A percentile compares a stretch with the other conserved stretches of the same genome.
Evolutionary conservation across 2,888 invertebrate genomes (phyloP).

Genomic region (Drosophila flavopinicola): DNA sequence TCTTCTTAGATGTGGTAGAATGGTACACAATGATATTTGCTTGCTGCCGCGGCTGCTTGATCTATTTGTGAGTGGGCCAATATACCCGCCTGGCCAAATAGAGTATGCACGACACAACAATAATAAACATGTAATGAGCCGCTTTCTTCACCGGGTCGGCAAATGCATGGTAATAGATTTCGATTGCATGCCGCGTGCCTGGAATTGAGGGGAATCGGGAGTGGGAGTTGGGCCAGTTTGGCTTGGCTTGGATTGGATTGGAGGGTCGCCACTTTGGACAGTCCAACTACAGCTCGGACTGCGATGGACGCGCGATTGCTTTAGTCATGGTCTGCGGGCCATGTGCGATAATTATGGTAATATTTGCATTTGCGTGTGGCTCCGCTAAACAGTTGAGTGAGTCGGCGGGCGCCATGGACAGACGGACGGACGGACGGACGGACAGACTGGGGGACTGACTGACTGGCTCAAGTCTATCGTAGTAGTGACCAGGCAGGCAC

Average conservation of each 20-base stretch:
- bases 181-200: constrained; percentile 74
- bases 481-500: constrained; percentile 4
- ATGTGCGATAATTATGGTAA: constrained; percentile 79
- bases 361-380: constrained; percentile 80
- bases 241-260: constrained; percentile 1
- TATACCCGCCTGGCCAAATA: not conserved
- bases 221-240: not conserved
- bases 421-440: too few relatives aligned
- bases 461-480: constrained; percentile 5
- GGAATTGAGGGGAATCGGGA: constrained; percentile 2
- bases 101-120: constrained; percentile 46
- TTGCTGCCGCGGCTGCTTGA: too few relatives aligned
- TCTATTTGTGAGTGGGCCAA: not conserved
- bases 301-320: constrained; percentile 71
- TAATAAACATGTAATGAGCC: constrained; percentile 76
- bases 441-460: constrained; percentile 9
- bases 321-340: constrained; percentile 76
- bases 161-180: constrained; percentile 76
- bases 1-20: too few relatives aligned
- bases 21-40: too few relatives aligned
- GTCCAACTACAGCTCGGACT: constrained; percentile 2
- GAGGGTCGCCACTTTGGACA: not conserved
- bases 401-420: constrained; percentile 69
- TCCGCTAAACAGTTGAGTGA: constrained; percentile 79
- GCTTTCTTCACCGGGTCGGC: constrained; percentile 71